Evolutionary conservation across 2,888 invertebrate genomes (phyloP).

Genomic region (Pegoplata infirma): DNA sequence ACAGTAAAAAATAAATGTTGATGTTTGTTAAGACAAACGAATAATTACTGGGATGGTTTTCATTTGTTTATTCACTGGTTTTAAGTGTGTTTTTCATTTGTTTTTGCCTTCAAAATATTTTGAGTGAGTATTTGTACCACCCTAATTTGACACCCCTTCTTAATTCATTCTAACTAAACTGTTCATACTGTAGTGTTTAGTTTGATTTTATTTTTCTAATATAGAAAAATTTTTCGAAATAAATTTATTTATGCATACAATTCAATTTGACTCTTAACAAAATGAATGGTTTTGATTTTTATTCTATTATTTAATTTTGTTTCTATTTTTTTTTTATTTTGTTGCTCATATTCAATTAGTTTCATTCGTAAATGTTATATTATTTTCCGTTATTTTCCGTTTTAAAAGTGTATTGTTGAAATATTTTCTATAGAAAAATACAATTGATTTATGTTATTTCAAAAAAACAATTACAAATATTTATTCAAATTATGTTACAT

Average conservation of each 20-base stretch:
- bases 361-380: slow-evolving; percentile 26
- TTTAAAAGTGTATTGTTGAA: slow-evolving; percentile 32
- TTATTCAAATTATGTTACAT: slow-evolving; percentile 56
- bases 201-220: slow-evolving; percentile 2
- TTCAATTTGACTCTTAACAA: slow-evolving; percentile 20
- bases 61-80: no score
- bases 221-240: slow-evolving; percentile 7
- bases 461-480: slow-evolving; percentile 56
- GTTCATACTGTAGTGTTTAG: not conserved
- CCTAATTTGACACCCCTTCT: not conserved
- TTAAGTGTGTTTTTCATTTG: no score
- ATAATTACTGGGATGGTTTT: no score
- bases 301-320: not conserved
- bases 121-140: no score
- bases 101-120: no score
- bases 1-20: no score
- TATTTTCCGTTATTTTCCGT: slow-evolving; percentile 39
- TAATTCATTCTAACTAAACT: not conserved
- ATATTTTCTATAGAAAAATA: slow-evolving; percentile 12
- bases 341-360: slow-evolving; percentile 1
- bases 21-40: no score
- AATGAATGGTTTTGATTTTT: not conserved
- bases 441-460: slow-evolving; percentile 53
- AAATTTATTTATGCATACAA: slow-evolving; percentile 7
- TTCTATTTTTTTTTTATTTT: not conserved